Percentiles rank a stretch among this genome's conserved stretches.
phyloP scores from a whole-genome alignment of 1,140 invertebrate genomes.

The Drosophila bifasciata region DNA sequence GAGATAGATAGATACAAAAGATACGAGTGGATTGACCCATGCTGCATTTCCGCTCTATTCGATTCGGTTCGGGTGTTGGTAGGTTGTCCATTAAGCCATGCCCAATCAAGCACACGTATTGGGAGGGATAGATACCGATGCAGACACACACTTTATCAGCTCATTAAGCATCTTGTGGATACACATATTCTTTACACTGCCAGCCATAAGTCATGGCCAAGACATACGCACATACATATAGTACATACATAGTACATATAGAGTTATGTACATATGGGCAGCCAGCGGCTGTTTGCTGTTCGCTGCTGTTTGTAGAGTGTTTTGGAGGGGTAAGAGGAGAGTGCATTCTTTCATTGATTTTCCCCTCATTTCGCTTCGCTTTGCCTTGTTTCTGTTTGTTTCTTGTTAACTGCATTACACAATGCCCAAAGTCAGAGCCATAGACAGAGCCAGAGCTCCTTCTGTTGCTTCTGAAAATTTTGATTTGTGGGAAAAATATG shows the following conservation, averaged over 20 bases:
- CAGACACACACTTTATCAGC: conserved; percentile 68
- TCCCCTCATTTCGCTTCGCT: conserved; percentile 18
- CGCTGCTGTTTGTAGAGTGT: conserved; percentile 52
- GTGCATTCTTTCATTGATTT: conserved; percentile 77
- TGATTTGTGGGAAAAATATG: conserved; percentile 77
- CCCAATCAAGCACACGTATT: conserved; percentile 56
- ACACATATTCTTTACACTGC: conserved; percentile 38
- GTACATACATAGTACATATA: too few relatives aligned
- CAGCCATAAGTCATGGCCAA: conserved; percentile 40
- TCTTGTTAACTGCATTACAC: conserved; percentile 81
- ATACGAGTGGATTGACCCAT: conserved; percentile 45
- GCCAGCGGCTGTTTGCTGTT: conserved; percentile 33
- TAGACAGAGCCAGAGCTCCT: conserved; percentile 17
- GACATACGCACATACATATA: conserved; percentile 47
- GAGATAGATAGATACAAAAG: conserved; percentile 29
- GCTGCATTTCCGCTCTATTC: conserved; percentile 35
- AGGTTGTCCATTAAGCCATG: conserved; percentile 40
- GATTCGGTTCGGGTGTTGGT: conserved; percentile 13
- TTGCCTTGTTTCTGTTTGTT: conserved; percentile 62
- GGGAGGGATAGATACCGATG: conserved; percentile 23
- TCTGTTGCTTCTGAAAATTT: conserved; percentile 61
- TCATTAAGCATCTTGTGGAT: conserved; percentile 65
- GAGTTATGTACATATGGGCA: too few relatives aligned
- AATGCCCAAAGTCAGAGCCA: conserved; percentile 43
- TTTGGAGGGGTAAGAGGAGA: too few relatives aligned